Evolutionary conservation across 2,888 invertebrate genomes (phyloP).

Genomic region (Conops quadrifasciatus): DNA sequence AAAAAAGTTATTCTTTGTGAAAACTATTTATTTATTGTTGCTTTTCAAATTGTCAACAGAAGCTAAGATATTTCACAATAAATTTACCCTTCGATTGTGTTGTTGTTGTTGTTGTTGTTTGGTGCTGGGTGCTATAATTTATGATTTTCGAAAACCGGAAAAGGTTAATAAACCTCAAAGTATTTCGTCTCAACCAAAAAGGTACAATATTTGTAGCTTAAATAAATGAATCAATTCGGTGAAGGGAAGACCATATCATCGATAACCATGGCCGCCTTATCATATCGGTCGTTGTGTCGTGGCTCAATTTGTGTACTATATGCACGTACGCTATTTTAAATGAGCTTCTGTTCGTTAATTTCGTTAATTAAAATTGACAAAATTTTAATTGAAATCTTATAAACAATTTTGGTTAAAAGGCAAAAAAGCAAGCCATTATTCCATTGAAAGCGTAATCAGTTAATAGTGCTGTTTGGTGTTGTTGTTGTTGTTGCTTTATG

Average conservation of each 20-base stretch:
- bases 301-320: no score
- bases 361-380: conserved; percentile 12
- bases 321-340: background rate
- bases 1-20: no score
- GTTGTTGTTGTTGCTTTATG: background rate
- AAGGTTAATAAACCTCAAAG: no score
- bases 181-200: no score
- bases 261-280: background rate
- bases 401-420: conserved; percentile 29
- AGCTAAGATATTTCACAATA: no score
- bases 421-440: conserved; percentile 17
- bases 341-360: background rate
- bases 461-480: background rate
- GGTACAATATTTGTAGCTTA: background rate
- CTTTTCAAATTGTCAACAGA: no score
- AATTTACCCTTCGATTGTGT: no score
- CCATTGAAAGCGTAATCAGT: background rate
- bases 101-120: no score
- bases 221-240: background rate
- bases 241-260: background rate
- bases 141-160: no score
- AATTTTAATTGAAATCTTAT: conserved; percentile 19
- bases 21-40: no score
- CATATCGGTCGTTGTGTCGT: background rate
- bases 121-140: no score